Base-by-base conservation (phyloP, 1,140 invertebrate species). In the Listronotus oregonensis region DNA sequence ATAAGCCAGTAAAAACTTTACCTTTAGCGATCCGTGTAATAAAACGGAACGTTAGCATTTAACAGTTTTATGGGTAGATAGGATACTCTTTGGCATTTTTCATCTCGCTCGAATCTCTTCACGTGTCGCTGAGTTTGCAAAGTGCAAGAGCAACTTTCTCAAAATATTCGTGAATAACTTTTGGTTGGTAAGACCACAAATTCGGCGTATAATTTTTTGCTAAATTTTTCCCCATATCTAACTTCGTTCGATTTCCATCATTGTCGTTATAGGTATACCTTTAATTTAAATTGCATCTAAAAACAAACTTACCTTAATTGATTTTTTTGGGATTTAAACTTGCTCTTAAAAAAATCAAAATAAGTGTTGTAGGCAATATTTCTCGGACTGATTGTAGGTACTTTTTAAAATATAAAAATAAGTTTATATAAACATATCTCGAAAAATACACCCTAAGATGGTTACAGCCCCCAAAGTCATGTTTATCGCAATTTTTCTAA, bases 11-110 rank as follows among this genome's bases (percentile, higher is more conserved):
- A 37, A 7, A 37, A 37, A 37, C 46, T 40, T 52, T 37, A 42
- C 59, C 46, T 61, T n/a, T 51, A 61, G 40, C 59, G 59, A 61
- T 61, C 59, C 49, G 47, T 52, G 59, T 61, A 61, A 61, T 61
- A 61, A 61, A 61, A 61, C 59, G 59, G 59, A 47, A 47, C 59
- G 50, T 61, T 61, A 61, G 59, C 59, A 61, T 61, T 61, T 61
- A 61, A 61, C 59, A 61, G 59, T 61, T 61, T 61, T 61, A 51
- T 52, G 59, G 59, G 49, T 27, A 61, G 59, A 61, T 61, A 61
- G 59, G 49, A 61, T 51, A 61, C 59, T 61, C 59, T 61, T 61
- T 61, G 59, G 59, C 59, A 61, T 47, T 61, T n/a, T 61, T 61
- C 59, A 61, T 61, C 49, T 61, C 59, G 47, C 59, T 37, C 37